phyloP scores from a whole-genome alignment of 1,140 invertebrate genomes.

The Phortica variegata region DNA sequence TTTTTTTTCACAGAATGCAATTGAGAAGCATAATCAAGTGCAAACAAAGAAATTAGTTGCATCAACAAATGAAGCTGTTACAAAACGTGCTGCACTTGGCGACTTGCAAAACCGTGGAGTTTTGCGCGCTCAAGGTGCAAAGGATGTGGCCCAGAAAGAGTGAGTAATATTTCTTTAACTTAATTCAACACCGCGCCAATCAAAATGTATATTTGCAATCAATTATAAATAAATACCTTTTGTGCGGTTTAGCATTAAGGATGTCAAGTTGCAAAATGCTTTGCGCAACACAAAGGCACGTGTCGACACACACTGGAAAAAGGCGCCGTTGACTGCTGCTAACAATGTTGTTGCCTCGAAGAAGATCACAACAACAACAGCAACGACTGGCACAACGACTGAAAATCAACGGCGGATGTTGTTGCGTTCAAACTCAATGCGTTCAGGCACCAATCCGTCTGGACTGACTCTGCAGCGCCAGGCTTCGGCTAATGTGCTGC shows the following conservation, averaged over 20 bases:
- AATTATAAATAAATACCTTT: background rate
- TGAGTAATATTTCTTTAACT: slow-evolving; percentile 21
- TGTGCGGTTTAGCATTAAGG: slow-evolving; percentile 28
- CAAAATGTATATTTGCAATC: background rate
- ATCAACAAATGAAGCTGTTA: slow-evolving; percentile 34
- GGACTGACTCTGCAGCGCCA: slow-evolving; percentile 6
- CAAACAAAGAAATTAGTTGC: slow-evolving; percentile 45
- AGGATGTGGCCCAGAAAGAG: slow-evolving; percentile 47
- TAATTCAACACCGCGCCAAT: background rate
- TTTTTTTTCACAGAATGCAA: slow-evolving; percentile 32
- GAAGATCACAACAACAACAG: slow-evolving; percentile 2
- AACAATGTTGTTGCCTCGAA: slow-evolving; percentile 7
- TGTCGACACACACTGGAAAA: slow-evolving; percentile 54
- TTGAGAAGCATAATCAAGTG: slow-evolving; percentile 37
- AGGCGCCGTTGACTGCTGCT: slow-evolving; percentile 23
- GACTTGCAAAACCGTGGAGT: slow-evolving; percentile 51
- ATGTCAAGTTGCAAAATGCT: slow-evolving; percentile 36
- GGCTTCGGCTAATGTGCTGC: slow-evolving; percentile 5
- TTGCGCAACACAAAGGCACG: slow-evolving; percentile 41
- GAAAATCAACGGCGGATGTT: slow-evolving; percentile 4
- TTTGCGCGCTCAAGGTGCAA: slow-evolving; percentile 21
- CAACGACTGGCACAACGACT: slow-evolving; percentile 1
- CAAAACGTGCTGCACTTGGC: slow-evolving; percentile 48
- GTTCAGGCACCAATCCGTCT: slow-evolving; percentile 5
- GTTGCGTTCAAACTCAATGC: slow-evolving; percentile 42